Evolutionary conservation across 2,888 invertebrate species (phyloP), one percentile per base, ranked within the genome.

Genomic region (Rotaria magnacalcarata): DNA sequence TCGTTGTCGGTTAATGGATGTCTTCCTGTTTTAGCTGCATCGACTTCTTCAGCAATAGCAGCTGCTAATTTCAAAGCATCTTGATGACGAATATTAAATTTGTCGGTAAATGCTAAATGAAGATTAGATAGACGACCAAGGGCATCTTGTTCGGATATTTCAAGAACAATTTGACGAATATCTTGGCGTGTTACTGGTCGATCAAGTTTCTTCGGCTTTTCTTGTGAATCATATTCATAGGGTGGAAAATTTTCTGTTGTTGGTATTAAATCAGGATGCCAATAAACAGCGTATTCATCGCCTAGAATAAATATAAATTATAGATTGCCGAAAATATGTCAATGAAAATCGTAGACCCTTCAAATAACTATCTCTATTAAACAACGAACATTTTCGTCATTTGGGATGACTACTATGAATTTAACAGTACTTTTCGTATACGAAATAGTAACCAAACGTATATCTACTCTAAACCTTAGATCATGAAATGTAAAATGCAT

Each of bases 201-300:
- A 47, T 80, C 80, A n/a, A 80, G 47, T 80, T 80, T 80, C 16
- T 80, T 47, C 14, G 80, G 80, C n/a, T 80, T 80, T 47, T 80
- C 80, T 80, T 80, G 80, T 47, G 43, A 47, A 47, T 80, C 80
- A 47, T 80, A 80, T 47, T 80, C 80, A n/a, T 80, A 80, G 3
- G 80, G 80, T 80, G 43, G 24, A n/a, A 47, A 80, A 47, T 80
- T 80, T 47, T 80, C 43, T 14, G 80, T 80, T 80, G 80, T 80
- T 47, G 80, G 80, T 1, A 80, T 47, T n/a, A 80, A 47, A 80
- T 80, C 80, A 4, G 43, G 47, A 80, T 80, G 80, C 80, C 80
- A 80, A 80, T 80, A 80, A 47, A 80, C 80, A 80, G 80, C 80
- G 47, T 80, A 80, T 47, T 80, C 80, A 80, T 80, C 80, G n/a